Base-by-base conservation (phyloP, 2,113 vertebrate species). In the Castor canadensis region DNA sequence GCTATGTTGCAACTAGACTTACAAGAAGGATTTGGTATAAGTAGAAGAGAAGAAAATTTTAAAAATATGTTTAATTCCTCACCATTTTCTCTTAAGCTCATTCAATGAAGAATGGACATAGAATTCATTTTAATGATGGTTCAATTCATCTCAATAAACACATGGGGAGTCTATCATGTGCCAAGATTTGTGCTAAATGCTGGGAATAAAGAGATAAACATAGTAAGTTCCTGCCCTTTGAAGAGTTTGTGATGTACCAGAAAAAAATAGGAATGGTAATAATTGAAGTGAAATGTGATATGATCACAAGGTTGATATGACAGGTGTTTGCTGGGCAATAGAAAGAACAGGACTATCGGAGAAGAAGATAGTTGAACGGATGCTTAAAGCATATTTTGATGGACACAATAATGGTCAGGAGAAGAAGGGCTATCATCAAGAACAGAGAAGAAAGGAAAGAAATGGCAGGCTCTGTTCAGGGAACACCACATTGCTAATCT, bases 121-220 rank as follows among this genome's bases (percentile, higher is more conserved):
- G 73, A 82, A 43, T 84, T n/a, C 60, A 64, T 75, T 54, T 93
- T 35, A 69, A 67, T 56, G 67, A 82, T 24, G 64, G 79, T 62
- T 95, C 73, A 56, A 30, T 73, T 92, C 73, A 93, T 81, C 43
- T 91, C 85, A 92, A 90, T 9, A 77, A 95, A 94, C 69, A 47
- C 49, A 43, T 58, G 32, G 26, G 40, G 45, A 54, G 24, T 88
- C 19, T 88, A 26, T 89, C 87, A 77, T 58, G 12, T 79, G 40
- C 38, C 32, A 58, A 86, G 28, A 64, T 79, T 35, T 91, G 40
- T 79, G 52, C 10, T 64, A 91, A 94, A 79, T 83, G 8, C 52
- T 81, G 9, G 38, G 13, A 91, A 86, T 28, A 73, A 90, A 87
- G 52, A 94, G 52, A 15, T 45, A 96, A 91, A 88, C 58, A n/a